Evolutionary conservation across 2,888 invertebrate genomes (phyloP).

Genomic region (Monopis laevigella): DNA sequence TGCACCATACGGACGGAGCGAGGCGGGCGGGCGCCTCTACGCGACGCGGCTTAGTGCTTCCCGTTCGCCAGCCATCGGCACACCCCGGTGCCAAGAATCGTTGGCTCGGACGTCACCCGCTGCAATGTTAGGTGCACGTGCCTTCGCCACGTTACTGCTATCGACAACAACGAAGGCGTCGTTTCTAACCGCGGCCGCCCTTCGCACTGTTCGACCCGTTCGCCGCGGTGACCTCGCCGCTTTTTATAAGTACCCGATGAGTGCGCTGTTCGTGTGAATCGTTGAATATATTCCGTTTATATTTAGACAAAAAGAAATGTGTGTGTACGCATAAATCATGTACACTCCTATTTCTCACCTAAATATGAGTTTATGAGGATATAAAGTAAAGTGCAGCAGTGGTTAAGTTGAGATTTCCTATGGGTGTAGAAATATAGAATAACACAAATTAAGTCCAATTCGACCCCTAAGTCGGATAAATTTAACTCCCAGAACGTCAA

Average conservation of each 20-base stretch:
- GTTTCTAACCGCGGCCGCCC: slow-evolving; percentile 54
- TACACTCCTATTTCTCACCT: too few species aligned
- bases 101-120: slow-evolving; percentile 53
- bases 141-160: neutral
- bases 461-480: too few species aligned
- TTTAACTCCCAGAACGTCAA: too few species aligned
- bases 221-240: slow-evolving; percentile 52
- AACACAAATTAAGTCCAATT: too few species aligned
- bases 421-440: too few species aligned
- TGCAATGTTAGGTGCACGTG: slow-evolving; percentile 28
- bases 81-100: slow-evolving; percentile 53
- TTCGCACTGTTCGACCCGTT: slow-evolving; percentile 41
- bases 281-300: slow-evolving; percentile 46
- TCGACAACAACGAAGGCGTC: slow-evolving; percentile 33
- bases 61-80: slow-evolving; percentile 31
- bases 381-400: too few species aligned
- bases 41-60: slow-evolving; percentile 40
- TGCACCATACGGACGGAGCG: slow-evolving; percentile 63
- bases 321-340: slow-evolving; percentile 2
- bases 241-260: slow-evolving; percentile 63
- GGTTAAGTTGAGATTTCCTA: too few species aligned
- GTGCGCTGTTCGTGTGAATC: slow-evolving; percentile 46
- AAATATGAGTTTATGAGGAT: too few species aligned
- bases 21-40: slow-evolving; percentile 30
- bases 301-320: slow-evolving; percentile 41